A percentile compares a stretch with the other conserved stretches of the same genome.
phyloP scores from a whole-genome alignment of 2,797 vertebrate species.

The Enteromius viviparus region DNA sequence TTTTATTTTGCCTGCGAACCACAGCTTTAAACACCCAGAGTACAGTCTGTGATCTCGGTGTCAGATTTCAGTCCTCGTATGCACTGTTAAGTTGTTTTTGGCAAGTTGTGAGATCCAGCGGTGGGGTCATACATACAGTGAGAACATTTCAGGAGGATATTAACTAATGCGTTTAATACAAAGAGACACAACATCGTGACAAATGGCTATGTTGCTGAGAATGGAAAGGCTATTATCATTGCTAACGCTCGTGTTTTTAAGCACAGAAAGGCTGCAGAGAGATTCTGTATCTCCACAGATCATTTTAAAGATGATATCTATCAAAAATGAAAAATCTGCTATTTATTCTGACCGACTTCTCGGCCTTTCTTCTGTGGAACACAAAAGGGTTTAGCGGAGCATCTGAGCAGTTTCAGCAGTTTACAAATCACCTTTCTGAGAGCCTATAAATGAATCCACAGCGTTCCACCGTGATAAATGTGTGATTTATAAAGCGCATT shows the following conservation, averaged over 20 bases:
- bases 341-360: not conserved
- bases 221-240: not conserved
- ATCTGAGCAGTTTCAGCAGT: not conserved
- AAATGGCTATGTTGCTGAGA: not conserved
- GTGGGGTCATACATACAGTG: not conserved
- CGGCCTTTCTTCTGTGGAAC: not conserved
- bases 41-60: not conserved
- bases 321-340: not conserved
- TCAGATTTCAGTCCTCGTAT: not conserved
- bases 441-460: not conserved
- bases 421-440: not conserved
- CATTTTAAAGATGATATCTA: not conserved
- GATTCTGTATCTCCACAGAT: not conserved
- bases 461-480: not conserved
- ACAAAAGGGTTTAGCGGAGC: too few species aligned
- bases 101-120: not conserved
- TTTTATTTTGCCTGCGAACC: not conserved
- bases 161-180: not conserved
- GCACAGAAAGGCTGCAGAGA: not conserved
- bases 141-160: not conserved
- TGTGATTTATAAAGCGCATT: slow-evolving; percentile 25
- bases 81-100: not conserved
- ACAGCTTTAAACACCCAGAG: not conserved
- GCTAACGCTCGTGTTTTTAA: not conserved
- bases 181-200: not conserved